Evolutionary conservation across 2,888 invertebrate species (phyloP).

Genomic region (Xestia c-nigrum): DNA sequence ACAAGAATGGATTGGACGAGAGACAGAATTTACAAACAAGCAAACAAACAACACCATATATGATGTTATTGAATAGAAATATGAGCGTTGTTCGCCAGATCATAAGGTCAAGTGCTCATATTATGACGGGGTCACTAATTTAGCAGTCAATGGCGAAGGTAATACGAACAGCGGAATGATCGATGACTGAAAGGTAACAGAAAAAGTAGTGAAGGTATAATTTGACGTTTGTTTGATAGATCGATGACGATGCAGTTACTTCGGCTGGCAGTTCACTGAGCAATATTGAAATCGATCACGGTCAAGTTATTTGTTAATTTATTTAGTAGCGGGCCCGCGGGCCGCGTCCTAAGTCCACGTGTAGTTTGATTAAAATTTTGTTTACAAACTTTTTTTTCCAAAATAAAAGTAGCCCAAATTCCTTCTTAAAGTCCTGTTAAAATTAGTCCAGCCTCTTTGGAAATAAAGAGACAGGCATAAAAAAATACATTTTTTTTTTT

Average conservation of each 20-base stretch:
- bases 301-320: slow-evolving; percentile 4
- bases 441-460: not conserved
- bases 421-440: not conserved
- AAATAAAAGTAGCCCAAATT: too few relatives aligned
- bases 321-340: not conserved
- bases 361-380: too few relatives aligned
- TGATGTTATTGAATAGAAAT: slow-evolving; percentile 16
- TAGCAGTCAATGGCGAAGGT: slow-evolving; percentile 39
- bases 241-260: slow-evolving; percentile 44
- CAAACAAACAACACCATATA: not conserved
- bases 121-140: slow-evolving; percentile 51
- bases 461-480: not conserved
- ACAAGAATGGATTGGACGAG: slow-evolving; percentile 14
- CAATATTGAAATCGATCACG: slow-evolving; percentile 32
- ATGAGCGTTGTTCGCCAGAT: slow-evolving; percentile 26
- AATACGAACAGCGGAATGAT: slow-evolving; percentile 34
- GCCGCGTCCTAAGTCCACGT: too few relatives aligned
- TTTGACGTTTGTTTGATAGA: slow-evolving; percentile 25
- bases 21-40: slow-evolving; percentile 7
- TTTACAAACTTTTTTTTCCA: too few relatives aligned
- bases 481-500: not conserved
- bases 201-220: slow-evolving; percentile 23
- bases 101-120: slow-evolving; percentile 49
- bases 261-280: slow-evolving; percentile 5
- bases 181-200: slow-evolving; percentile 27